phyloP scores from a whole-genome alignment of 2,113 vertebrate species.

The Eira barbara region DNA sequence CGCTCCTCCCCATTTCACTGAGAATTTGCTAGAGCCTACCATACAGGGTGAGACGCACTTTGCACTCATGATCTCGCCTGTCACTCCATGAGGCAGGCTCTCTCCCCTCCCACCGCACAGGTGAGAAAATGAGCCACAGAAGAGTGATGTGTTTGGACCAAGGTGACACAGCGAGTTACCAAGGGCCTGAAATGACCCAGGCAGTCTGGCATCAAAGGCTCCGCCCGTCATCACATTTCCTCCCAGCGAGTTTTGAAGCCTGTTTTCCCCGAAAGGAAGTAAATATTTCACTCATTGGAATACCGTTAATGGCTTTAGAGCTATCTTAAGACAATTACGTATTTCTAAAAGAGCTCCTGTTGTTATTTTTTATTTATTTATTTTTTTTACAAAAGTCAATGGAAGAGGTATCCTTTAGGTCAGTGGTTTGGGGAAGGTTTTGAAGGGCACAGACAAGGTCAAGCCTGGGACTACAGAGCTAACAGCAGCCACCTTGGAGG shows the following conservation, averaged over 20 bases:
- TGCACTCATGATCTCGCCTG: not conserved
- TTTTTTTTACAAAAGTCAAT: conserved; percentile 4
- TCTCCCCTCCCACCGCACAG: not conserved
- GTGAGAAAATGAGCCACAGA: not conserved
- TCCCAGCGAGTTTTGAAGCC: not conserved
- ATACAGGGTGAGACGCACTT: not conserved
- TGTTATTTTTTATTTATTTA: not conserved
- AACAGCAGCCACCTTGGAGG: not conserved
- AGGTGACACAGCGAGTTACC: not conserved
- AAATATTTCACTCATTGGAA: not conserved
- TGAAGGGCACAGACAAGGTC: not conserved
- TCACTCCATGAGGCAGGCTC: not conserved
- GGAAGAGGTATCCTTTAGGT: not conserved
- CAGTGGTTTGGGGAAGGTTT: not conserved
- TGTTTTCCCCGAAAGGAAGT: not conserved
- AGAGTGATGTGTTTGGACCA: not conserved
- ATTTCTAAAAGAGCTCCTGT: conserved; percentile 11
- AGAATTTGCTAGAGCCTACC: not conserved
- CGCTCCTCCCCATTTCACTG: not conserved
- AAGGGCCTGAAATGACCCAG: rapidly evolving
- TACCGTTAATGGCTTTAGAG: conserved; percentile 3
- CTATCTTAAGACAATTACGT: not conserved
- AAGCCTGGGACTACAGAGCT: not conserved
- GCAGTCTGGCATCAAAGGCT: not conserved
- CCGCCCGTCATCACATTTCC: not conserved